Evolutionary conservation across 2,113 vertebrate species (phyloP).

Genomic region (Antigone vipio): DNA sequence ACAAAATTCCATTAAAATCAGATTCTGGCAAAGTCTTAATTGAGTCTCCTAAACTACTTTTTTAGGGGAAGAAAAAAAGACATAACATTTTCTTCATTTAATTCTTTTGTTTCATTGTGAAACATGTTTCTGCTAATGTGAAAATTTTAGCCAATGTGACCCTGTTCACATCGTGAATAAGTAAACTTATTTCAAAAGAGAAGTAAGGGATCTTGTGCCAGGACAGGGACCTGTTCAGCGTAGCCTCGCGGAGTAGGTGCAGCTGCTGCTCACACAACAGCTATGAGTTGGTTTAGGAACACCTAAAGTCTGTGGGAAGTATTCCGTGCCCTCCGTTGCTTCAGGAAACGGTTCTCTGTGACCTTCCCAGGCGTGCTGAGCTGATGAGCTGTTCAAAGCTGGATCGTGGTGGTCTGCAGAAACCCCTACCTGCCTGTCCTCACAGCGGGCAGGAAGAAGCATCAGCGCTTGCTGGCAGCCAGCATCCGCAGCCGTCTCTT

Average conservation of each 20-base stretch:
- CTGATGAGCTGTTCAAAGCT: not conserved
- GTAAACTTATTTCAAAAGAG: too few relatives aligned
- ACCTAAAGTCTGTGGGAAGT: not conserved
- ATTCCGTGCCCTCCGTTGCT: fast-evolving
- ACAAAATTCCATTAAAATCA: not conserved
- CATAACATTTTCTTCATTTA: fast-evolving
- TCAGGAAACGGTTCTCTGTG: fast-evolving
- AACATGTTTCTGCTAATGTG: fast-evolving
- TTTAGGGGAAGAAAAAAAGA: fast-evolving
- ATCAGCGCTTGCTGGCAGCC: not conserved
- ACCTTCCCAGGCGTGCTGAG: not conserved
- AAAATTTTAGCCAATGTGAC: fast-evolving
- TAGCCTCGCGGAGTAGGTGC: fast-evolving
- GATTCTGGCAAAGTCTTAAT: not conserved
- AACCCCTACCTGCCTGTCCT: fast-evolving
- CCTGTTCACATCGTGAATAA: too few relatives aligned
- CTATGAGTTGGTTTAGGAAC: not conserved
- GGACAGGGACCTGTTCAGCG: fast-evolving
- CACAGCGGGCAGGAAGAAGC: not conserved
- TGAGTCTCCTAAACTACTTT: fast-evolving
- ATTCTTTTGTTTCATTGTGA: fast-evolving
- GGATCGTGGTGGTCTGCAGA: not conserved
- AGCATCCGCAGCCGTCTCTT: fast-evolving
- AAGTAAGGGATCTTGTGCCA: not conserved
- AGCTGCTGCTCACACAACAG: not conserved